Evolutionary conservation across 2,888 invertebrate species (phyloP).

Genomic region (Resseliella maxima): DNA sequence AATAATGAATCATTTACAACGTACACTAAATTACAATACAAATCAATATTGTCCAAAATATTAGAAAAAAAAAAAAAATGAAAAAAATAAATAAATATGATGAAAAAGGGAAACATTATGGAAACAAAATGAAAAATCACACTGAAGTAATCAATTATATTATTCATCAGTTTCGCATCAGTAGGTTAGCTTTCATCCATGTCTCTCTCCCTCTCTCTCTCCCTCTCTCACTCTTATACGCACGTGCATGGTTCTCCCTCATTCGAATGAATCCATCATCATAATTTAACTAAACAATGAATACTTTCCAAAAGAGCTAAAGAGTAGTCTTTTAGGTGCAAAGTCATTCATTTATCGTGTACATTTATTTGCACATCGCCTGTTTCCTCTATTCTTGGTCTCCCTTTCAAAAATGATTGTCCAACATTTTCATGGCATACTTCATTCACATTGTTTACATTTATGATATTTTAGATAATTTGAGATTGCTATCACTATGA

Average conservation of each 20-base stretch:
- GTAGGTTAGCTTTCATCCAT: neutral
- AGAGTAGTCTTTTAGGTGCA: neutral
- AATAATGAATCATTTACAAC: neutral
- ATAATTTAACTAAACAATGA: neutral
- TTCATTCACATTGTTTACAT: neutral
- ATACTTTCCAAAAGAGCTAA: neutral
- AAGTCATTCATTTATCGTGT: neutral
- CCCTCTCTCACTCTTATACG: neutral
- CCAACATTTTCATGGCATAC: neutral
- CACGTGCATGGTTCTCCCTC: neutral
- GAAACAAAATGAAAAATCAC: slow-evolving; percentile 11
- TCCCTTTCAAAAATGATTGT: neutral
- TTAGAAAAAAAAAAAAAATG: too few relatives aligned
- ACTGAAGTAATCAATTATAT: slow-evolving; percentile 18
- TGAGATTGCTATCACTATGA: neutral
- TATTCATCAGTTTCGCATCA: neutral
- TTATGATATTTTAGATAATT: neutral
- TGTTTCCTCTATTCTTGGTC: neutral
- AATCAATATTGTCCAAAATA: too few relatives aligned
- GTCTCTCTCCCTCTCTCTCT: neutral
- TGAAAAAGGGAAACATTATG: neutral
- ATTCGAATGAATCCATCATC: slow-evolving; percentile 5
- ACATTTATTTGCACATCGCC: neutral
- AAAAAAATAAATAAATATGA: too few relatives aligned
- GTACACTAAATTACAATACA: neutral